Conservation (phyloP, 1,140 invertebrate species). For the Ceratina calcarata region DNA sequence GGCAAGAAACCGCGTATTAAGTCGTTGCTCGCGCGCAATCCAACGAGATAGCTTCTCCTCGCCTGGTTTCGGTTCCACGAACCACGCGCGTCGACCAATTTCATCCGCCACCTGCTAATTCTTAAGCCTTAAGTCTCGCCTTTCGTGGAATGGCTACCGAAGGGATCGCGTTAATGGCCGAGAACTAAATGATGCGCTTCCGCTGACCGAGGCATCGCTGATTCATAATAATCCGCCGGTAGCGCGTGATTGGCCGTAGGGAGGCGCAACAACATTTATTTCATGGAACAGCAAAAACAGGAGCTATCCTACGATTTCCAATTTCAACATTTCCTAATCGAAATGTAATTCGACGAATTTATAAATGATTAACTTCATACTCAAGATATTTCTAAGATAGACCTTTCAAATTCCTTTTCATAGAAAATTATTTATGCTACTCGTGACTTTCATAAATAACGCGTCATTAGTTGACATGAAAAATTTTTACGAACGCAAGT, state of each 20-base stretch:
- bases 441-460: too few relatives aligned
- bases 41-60: slow-evolving; percentile 8
- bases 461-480: too few relatives aligned
- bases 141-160: slow-evolving; percentile 25
- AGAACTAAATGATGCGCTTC: slow-evolving; percentile 16
- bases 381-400: too few relatives aligned
- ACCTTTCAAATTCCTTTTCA: too few relatives aligned
- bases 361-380: too few relatives aligned
- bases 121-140: slow-evolving; percentile 7
- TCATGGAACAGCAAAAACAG: background rate
- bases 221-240: slow-evolving; percentile 8
- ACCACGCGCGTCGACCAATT: background rate
- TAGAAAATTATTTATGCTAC: too few relatives aligned
- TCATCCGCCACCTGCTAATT: slow-evolving; percentile 26
- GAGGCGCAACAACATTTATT: background rate
- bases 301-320: too few relatives aligned
- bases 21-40: slow-evolving; percentile 7
- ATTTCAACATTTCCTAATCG: too few relatives aligned
- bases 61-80: slow-evolving; percentile 4
- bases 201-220: background rate
- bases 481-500: too few relatives aligned
- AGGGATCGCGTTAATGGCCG: slow-evolving; percentile 12
- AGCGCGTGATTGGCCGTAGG: background rate
- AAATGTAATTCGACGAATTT: too few relatives aligned
- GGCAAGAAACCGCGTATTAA: slow-evolving; percentile 17